A percentile compares a stretch with the other conserved stretches of the same genome.
phyloP scores from a whole-genome alignment of 1,140 invertebrate species.

The Ctenoplectra terminalis region DNA sequence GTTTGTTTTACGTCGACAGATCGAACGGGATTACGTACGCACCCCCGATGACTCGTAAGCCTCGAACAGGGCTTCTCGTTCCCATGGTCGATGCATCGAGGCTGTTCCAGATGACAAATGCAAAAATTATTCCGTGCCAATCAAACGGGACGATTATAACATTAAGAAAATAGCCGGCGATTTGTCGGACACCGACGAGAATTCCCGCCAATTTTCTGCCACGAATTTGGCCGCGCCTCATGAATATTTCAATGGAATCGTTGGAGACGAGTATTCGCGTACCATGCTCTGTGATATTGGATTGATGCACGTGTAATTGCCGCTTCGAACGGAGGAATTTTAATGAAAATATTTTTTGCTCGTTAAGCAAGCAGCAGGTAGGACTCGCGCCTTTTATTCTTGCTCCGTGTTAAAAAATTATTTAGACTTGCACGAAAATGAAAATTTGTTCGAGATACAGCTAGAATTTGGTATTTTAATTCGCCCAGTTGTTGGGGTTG shows the following conservation, averaged over 20 bases:
- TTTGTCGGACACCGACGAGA: slow-evolving; percentile 13
- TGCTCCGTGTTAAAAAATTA: no score
- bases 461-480: no score
- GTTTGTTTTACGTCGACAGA: slow-evolving; percentile 78
- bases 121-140: slow-evolving; percentile 31
- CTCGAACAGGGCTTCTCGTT: neutral
- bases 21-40: slow-evolving; percentile 75
- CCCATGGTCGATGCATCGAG: neutral
- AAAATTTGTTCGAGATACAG: no score
- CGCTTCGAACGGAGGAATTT: no score
- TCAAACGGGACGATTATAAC: slow-evolving; percentile 17
- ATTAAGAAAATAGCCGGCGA: slow-evolving; percentile 30
- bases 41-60: slow-evolving; percentile 19
- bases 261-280: neutral
- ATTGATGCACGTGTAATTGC: no score
- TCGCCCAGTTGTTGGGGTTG: no score
- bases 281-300: no score
- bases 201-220: slow-evolving; percentile 32
- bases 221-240: slow-evolving; percentile 15
- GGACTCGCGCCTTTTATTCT: no score
- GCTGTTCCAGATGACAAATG: slow-evolving; percentile 11
- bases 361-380: no score
- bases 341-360: no score
- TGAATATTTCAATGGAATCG: slow-evolving; percentile 19
- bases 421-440: no score